Evolutionary conservation across 2,888 invertebrate genomes (phyloP).

Genomic region (Agrilus cyanescens): DNA sequence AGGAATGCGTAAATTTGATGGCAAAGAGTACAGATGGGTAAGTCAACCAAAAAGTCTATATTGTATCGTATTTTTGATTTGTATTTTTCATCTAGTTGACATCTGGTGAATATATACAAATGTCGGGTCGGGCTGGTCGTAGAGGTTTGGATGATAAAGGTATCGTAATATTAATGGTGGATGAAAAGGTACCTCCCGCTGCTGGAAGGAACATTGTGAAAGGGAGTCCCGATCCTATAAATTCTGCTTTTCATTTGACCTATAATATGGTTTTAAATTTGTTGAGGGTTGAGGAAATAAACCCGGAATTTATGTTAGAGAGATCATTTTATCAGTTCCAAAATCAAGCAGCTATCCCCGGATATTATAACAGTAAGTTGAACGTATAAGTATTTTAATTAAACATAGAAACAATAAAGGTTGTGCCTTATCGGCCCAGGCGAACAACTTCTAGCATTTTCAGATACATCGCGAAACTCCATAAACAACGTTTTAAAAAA

Average conservation of each 20-base stretch:
- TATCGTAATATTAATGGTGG: constrained; percentile 97
- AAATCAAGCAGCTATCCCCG: constrained; percentile 90
- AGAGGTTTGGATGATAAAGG: constrained; percentile 94
- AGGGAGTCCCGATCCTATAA: constrained; percentile 88
- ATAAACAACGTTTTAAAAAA: no score
- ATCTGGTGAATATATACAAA: constrained; percentile 98
- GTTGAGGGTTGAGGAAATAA: constrained; percentile 95
- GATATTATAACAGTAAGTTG: constrained; percentile 67
- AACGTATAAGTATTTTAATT: neutral
- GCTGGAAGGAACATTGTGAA: constrained; percentile 67
- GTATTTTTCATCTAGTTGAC: constrained; percentile 47
- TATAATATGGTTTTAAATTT: constrained; percentile 99
- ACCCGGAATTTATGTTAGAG: constrained; percentile 98
- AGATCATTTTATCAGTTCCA: constrained; percentile 98
- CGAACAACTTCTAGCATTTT: no score
- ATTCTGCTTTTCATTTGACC: constrained; percentile 97
- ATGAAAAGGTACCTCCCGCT: constrained; percentile 82
- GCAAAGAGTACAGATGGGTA: constrained; percentile 87
- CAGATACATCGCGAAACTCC: no score
- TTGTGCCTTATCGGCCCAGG: no score
- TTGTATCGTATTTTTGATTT: neutral
- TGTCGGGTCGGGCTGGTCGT: constrained; percentile 97
- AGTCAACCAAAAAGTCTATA: constrained; percentile 23
- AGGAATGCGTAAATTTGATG: constrained; percentile 91
- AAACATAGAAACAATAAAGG: no score